Conservation (phyloP, 2,113 vertebrate species). For the Vidua chalybeata region DNA sequence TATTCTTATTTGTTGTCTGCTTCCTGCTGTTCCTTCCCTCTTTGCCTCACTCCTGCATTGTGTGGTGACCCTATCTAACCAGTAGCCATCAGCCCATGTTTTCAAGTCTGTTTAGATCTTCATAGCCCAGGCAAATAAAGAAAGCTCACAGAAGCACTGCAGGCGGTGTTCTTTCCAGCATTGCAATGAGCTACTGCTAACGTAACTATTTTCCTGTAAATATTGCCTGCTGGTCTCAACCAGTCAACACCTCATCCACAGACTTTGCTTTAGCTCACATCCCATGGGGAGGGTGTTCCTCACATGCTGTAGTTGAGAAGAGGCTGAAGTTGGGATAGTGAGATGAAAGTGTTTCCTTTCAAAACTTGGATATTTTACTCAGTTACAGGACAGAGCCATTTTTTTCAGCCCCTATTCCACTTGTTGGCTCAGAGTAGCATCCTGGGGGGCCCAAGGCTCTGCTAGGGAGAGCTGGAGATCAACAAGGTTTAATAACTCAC, state of each 20-base stretch:
- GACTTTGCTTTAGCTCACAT: background rate
- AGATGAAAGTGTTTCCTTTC: background rate
- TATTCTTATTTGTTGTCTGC: conserved; percentile 11
- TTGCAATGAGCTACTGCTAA: background rate
- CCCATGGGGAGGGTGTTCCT: background rate
- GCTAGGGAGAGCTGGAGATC: background rate
- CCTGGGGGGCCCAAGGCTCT: background rate
- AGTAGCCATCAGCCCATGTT: conserved; percentile 13
- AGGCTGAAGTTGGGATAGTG: background rate
- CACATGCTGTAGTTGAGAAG: background rate
- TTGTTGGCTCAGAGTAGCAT: background rate
- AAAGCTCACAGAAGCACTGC: background rate
- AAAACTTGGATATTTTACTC: background rate
- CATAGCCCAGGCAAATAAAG: conserved; percentile 65
- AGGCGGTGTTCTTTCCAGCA: conserved; percentile 11
- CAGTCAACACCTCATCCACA: background rate
- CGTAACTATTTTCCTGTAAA: background rate
- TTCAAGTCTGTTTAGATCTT: conserved; percentile 34
- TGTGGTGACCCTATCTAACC: background rate
- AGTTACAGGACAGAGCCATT: background rate
- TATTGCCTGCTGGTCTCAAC: background rate
- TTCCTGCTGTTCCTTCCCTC: conserved; percentile 43
- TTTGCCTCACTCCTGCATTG: background rate
- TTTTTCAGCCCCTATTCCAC: background rate
- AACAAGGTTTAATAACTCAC: fast-evolving